Evolutionary conservation across 2,113 vertebrate species (phyloP).

Genomic region (Rattus rattus): DNA sequence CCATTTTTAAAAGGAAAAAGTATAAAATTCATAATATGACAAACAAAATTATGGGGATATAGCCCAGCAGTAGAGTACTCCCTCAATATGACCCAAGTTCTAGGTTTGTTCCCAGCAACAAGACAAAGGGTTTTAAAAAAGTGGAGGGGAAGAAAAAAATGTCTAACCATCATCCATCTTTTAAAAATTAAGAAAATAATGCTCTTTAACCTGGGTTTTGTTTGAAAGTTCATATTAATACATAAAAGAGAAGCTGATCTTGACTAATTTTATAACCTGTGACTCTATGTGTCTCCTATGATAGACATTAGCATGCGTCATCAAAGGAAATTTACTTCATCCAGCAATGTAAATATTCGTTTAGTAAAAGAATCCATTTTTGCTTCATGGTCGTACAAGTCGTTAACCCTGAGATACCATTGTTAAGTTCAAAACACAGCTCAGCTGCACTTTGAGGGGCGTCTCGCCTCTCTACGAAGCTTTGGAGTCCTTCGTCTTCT

Average conservation of each 20-base stretch:
- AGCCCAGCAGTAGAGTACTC: not conserved
- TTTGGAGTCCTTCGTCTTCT: not conserved
- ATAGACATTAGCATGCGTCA: not conserved
- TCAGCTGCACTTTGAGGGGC: not conserved
- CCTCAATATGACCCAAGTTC: not conserved
- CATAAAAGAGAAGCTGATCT: constrained; percentile 13
- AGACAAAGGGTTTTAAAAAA: not conserved
- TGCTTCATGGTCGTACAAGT: not conserved
- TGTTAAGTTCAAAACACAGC: constrained; percentile 1
- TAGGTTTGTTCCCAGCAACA: not conserved
- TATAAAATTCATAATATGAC: constrained; percentile 44
- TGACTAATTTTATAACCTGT: not conserved
- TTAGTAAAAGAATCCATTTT: constrained; percentile 31
- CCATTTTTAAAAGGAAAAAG: not conserved
- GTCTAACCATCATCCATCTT: not conserved
- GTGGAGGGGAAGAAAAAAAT: not conserved
- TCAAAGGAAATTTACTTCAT: constrained; percentile 36
- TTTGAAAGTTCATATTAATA: constrained; percentile 30
- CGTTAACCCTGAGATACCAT: not conserved
- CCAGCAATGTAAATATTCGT: not conserved
- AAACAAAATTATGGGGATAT: not conserved
- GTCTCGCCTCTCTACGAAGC: not conserved
- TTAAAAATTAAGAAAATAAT: constrained; percentile 34
- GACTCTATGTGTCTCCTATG: not conserved
- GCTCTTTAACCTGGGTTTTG: constrained; percentile 44